A percentile compares a stretch with the other conserved stretches of the same genome.
These are phyloP conservation scores for Enteromius mattozi DNA, from an alignment of 2,797 vertebrate genomes.

Conservation along the genomic window DNA sequence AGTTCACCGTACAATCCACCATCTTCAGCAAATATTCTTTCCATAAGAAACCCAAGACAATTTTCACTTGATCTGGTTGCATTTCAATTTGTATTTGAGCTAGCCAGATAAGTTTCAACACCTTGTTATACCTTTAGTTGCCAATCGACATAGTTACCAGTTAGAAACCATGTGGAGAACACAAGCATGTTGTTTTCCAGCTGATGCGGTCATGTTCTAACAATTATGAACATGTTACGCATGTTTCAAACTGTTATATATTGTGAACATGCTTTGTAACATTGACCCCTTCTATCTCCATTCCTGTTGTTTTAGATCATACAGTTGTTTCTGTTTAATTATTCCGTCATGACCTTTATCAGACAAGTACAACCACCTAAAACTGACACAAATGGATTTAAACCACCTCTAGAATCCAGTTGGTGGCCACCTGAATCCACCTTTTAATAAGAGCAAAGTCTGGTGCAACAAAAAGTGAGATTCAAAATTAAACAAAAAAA, in stretches of 20 bases:
- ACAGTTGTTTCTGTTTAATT: not conserved
- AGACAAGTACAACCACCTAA: not conserved
- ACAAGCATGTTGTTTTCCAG: not conserved
- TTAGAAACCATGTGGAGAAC: not conserved
- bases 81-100: slow-evolving; percentile 9
- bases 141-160: not conserved
- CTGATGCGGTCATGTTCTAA: not conserved
- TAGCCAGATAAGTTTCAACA: not conserved
- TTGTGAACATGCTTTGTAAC: not conserved
- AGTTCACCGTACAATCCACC: not conserved
- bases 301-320: not conserved
- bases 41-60: not conserved
- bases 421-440: not conserved
- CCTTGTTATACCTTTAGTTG: not conserved
- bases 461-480: not conserved
- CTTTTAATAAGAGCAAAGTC: not conserved
- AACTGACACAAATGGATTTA: not conserved
- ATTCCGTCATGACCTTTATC: slow-evolving; percentile 2
- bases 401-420: not conserved
- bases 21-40: not conserved
- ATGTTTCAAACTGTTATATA: not conserved
- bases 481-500: not conserved
- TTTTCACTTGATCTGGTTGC: not conserved
- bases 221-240: slow-evolving; percentile 1
- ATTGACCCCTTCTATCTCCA: not conserved